Evolutionary conservation across 2,888 invertebrate genomes (phyloP).

Genomic region (Acrobasis repandana): DNA sequence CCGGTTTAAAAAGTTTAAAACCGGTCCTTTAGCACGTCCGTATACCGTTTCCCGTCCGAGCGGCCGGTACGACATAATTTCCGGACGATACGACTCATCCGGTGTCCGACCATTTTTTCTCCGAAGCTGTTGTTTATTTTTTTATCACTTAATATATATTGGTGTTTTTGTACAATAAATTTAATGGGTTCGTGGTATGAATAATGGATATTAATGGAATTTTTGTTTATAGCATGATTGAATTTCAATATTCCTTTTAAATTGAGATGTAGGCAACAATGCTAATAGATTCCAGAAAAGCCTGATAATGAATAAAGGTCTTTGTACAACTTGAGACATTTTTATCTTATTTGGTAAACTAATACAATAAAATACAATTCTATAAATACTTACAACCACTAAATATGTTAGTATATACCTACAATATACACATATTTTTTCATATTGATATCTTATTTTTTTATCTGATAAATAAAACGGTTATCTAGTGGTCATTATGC

Average conservation of each 20-base stretch:
- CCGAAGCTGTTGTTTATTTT: neutral
- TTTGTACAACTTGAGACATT: too few relatives aligned
- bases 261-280: too few relatives aligned
- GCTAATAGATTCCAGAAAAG: too few relatives aligned
- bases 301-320: too few relatives aligned
- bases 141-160: neutral
- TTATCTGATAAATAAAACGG: too few relatives aligned
- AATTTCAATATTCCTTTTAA: neutral
- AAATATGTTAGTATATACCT: too few relatives aligned
- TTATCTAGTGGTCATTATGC: too few relatives aligned
- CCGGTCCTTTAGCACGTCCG: constrained; percentile 17
- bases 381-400: too few relatives aligned
- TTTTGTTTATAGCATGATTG: neutral
- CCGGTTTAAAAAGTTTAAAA: constrained; percentile 9
- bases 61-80: constrained; percentile 12
- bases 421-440: too few relatives aligned
- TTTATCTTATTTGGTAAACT: too few relatives aligned
- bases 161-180: neutral
- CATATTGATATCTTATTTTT: too few relatives aligned
- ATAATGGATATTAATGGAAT: neutral
- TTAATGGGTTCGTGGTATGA: neutral
- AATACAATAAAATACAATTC: too few relatives aligned
- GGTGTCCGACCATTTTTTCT: constrained; percentile 7
- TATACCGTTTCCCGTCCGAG: neutral
- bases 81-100: constrained; percentile 13